A percentile compares a stretch with the other conserved stretches of the same genome.
Evolutionary conservation across 1,140 invertebrate species (phyloP).

Genomic region (Pogonomyrmex barbatus): DNA sequence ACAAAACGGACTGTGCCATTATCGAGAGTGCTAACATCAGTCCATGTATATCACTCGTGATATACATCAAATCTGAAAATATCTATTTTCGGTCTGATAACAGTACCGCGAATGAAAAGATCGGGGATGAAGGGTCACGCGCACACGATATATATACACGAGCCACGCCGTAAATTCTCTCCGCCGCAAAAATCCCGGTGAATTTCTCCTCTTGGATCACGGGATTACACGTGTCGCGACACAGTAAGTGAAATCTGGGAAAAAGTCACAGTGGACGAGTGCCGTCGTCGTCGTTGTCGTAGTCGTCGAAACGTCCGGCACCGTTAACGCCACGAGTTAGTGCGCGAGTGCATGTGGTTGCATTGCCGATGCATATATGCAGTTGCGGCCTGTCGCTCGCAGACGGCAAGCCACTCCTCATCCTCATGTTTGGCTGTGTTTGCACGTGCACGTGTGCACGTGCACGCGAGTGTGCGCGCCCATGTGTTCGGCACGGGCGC

Average conservation of each 20-base stretch:
- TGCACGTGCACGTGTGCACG: not conserved
- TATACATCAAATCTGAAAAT: not conserved
- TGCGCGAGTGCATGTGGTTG: constrained; percentile 3
- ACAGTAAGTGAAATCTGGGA: constrained; percentile 37
- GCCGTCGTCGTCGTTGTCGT: not conserved
- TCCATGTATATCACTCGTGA: not conserved
- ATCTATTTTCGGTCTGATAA: not conserved
- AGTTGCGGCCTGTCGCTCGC: constrained; percentile 67
- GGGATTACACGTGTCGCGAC: constrained; percentile 28
- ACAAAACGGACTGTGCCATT: not conserved
- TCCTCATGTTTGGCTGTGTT: not conserved
- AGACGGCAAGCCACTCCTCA: constrained; percentile 56
- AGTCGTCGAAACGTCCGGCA: not conserved
- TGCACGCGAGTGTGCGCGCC: not conserved
- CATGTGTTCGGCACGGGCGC: constrained; percentile 4
- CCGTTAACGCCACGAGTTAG: constrained; percentile 25
- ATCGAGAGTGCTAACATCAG: not conserved
- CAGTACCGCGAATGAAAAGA: not conserved
- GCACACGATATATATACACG: too few species aligned
- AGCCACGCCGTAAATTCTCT: constrained; percentile 5
- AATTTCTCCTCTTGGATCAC: constrained; percentile 1
- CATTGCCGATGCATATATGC: constrained; percentile 51
- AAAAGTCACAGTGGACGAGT: not conserved
- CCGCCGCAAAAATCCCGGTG: constrained; percentile 9
- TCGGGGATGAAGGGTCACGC: not conserved